Conservation (phyloP, 2,113 vertebrate genomes). For the Pygoscelis antarcticus region DNA sequence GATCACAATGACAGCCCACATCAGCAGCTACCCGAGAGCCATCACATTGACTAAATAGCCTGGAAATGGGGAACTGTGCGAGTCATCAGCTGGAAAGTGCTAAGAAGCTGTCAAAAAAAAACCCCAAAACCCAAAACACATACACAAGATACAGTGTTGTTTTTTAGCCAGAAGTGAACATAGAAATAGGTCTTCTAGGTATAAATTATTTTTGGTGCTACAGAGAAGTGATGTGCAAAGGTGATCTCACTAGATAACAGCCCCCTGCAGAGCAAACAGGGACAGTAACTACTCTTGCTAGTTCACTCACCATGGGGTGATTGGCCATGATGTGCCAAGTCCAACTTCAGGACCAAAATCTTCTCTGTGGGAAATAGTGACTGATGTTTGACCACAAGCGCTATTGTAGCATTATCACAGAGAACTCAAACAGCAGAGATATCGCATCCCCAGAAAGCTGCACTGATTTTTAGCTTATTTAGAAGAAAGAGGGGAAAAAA, state of each 20-base stretch:
- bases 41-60: constrained; percentile 5
- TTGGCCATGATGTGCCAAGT: not conserved
- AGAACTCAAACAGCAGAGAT: not conserved
- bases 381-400: not conserved
- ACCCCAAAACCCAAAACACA: not conserved
- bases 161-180: not conserved
- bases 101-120: constrained; percentile 47
- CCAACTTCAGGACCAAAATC: not conserved
- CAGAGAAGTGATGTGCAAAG: not conserved
- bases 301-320: not conserved
- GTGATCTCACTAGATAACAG: not conserved
- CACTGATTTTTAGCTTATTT: not conserved
- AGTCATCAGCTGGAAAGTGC: constrained; percentile 51
- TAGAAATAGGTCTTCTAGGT: not conserved
- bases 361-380: not conserved
- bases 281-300: not conserved
- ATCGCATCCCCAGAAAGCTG: not conserved
- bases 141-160: not conserved
- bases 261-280: not conserved
- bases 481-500: not conserved
- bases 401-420: rapidly evolving
- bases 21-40: constrained; percentile 7
- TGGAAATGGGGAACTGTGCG: not conserved
- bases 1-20: not conserved
- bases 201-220: not conserved